Base-by-base conservation (phyloP, 2,797 vertebrate species). In the Takifugu rubripes region DNA sequence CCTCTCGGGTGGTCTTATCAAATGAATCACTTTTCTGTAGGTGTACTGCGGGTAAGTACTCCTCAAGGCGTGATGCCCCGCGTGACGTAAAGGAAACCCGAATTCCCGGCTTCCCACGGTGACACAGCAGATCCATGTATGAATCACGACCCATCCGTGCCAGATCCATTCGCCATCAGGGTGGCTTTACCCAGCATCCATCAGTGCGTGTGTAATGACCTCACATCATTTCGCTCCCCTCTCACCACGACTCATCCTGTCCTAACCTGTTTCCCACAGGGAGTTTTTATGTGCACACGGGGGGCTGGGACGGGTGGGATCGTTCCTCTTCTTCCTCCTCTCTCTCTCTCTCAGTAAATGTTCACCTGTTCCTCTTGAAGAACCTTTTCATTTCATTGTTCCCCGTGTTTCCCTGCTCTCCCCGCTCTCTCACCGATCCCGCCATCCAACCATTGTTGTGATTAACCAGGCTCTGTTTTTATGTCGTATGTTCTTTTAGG, bases 401-500 rank as follows among this genome's bases (percentile, higher is more conserved):
- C 61, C 5, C 31, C 56, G 16, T 67, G 60, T 15, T 15, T 45
- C n/a, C 44, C 14, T 15, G 31, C 26, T 25, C 43, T 49, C 6
- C 57, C 49, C 45, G 64, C 43, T 16, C 50, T 43, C 71, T 68
- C 26, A 56, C 74, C 82, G 29, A 82, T 79, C 50, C 78, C 81
- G 48, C 70, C 50, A 31, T 54, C 59, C 76, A 59, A 68, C 68
- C 73, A 71, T 77, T 88, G 80, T 81, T 84, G 75, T 82, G 74
- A 90, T 91, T 92, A 92, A 92, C 78, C 64, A 85, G 88, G 84
- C 86, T 92, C 85, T 91, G 86, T 92, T 81, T 92, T 89, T 91
- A 92, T 92, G 89, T 92, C 87, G 84, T 92, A 85, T 92, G 91
- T 92, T 83, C 88, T 86, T 92, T 89, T 90, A 93, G 92, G 92